Evolutionary conservation across 2,113 vertebrate species (phyloP).

Genomic region (Bostrychus sinensis): DNA sequence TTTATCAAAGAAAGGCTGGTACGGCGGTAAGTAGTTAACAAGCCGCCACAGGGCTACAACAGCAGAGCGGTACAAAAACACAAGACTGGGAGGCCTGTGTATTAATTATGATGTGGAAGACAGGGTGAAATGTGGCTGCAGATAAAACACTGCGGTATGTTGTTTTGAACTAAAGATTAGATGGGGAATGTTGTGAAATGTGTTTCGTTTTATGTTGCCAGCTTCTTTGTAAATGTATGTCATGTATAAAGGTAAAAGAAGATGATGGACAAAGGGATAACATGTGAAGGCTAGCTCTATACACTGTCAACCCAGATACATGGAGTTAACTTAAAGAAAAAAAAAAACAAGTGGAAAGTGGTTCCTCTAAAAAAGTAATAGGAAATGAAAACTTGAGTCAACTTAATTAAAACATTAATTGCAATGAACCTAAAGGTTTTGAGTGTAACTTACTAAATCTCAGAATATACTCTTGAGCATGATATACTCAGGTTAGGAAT

Average conservation of each 20-base stretch:
- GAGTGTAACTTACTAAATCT: no score
- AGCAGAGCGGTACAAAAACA: not conserved
- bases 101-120: not conserved
- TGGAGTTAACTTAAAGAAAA: no score
- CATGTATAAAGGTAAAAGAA: not conserved
- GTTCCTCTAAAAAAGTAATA: no score
- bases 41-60: constrained; percentile 36
- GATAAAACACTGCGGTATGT: not conserved
- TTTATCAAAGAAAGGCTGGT: constrained; percentile 52
- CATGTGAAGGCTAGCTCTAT: no score
- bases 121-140: not conserved
- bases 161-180: not conserved
- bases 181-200: not conserved
- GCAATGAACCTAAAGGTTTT: no score
- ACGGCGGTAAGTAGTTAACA: constrained; percentile 18
- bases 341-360: no score
- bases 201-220: not conserved
- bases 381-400: no score
- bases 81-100: constrained; percentile 10
- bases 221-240: not conserved
- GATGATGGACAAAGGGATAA: no score
- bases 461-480: no score
- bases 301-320: no score
- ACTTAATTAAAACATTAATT: no score
- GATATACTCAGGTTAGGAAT: no score